A percentile compares a stretch with the other conserved stretches of the same genome.
These are phyloP conservation scores for Phymastichus coffea DNA, from an alignment of 1,140 invertebrate species.

Conservation along the genomic window DNA sequence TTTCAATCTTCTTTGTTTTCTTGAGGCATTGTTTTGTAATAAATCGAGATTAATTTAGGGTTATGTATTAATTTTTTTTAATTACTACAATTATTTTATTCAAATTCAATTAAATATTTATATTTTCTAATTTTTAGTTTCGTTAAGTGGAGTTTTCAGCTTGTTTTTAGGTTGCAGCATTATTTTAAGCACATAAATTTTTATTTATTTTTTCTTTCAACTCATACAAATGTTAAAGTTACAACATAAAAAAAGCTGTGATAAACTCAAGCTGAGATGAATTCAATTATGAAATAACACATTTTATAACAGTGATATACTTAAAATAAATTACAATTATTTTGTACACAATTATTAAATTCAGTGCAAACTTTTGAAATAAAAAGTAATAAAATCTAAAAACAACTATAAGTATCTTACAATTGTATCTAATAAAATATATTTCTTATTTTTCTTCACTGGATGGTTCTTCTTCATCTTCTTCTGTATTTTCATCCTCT, in stretches of 20 bases:
- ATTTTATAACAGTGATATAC: constrained; percentile 19
- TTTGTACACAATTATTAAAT: constrained; percentile 8
- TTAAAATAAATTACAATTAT: not conserved
- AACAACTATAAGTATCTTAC: no score
- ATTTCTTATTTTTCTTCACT: no score
- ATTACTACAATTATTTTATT: no score
- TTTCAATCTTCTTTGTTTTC: no score
- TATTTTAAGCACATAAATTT: constrained; percentile 51
- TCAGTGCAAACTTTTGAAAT: no score
- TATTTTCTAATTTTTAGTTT: constrained; percentile 43
- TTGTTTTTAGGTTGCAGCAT: constrained; percentile 57
- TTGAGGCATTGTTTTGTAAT: no score
- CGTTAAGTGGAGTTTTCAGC: constrained; percentile 56
- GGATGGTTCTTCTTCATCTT: constrained; percentile 19
- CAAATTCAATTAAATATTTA: no score
- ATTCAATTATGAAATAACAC: constrained; percentile 11
- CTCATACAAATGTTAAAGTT: constrained; percentile 19
- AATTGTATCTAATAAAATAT: no score
- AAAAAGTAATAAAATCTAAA: no score
- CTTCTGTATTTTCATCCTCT: not conserved
- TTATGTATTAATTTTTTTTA: no score
- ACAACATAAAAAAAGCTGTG: constrained; percentile 2
- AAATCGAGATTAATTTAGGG: no score
- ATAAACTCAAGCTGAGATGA: not conserved
- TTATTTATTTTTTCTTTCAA: constrained; percentile 45